Evolutionary conservation across 1,140 invertebrate species (phyloP), one percentile per base, ranked within the genome.

Genomic region (Phymastichus coffea): DNA sequence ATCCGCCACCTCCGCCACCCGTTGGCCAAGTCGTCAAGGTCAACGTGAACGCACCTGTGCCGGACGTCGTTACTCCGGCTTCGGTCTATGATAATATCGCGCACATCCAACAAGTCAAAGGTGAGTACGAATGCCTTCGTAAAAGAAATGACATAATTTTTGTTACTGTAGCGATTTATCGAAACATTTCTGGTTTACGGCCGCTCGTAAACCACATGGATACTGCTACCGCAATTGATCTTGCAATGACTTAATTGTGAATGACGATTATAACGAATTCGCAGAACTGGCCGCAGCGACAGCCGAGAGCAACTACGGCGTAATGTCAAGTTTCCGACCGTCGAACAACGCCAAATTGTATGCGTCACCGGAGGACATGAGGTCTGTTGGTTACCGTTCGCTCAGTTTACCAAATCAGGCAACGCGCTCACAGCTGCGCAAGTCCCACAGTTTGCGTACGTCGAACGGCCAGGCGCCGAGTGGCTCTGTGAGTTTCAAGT

Each of bases 301-400:
- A n/a, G 65, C 66, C 3, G 76, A 76, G 8, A 66, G 66, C 37
- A 62, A 60, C n/a, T 78, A 78, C 44, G 81, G 78, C 20, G 81
- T 90, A 28, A 88, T 91, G 80, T 94, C 91, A 9, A 92, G 91
- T 65, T 95, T 95, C 78, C 86, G 88, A 62, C 93, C 93, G 0
- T 83, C 87, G 35, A 87, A 90, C 63, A 88, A 83, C 79, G 92
- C 92, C 51, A 94, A 94, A 73, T 78, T 95, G 30, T 95, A 95
- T 76, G 93, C 92, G 7, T 91, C 90, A 33, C 92, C 93, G 8
- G 87, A 91, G 69, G 91, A 92, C 70, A 84, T 92, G 64, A 90
- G 89, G 66, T 86, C 86, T 22, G 88, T 94, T 15, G 91, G 88
- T 3, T 93, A 90, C 71, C 82, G 89, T 55, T 86, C 85, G 2